Conservation (phyloP, 1,140 invertebrate species). For the Sogatella furcifera region DNA sequence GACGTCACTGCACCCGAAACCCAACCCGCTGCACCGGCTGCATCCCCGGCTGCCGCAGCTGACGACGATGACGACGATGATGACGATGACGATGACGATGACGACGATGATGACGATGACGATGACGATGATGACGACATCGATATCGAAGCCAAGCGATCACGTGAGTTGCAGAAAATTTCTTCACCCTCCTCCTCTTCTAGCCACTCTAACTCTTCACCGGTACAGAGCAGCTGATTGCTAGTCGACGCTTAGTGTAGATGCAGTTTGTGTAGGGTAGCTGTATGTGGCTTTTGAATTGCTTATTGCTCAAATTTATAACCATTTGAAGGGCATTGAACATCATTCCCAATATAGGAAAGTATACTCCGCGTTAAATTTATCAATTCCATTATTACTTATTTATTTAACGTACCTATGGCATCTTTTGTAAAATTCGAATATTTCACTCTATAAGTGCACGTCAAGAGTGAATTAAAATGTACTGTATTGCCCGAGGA, state of each 20-base stretch:
- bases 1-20: conserved; percentile 29
- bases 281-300: no score
- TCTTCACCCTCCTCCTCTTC: background rate
- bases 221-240: background rate
- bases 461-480: no score
- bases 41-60: conserved; percentile 30
- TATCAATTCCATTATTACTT: no score
- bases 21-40: conserved; percentile 15
- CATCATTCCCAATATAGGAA: no score
- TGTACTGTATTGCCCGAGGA: no score
- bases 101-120: conserved; percentile 57
- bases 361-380: no score
- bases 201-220: background rate
- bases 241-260: background rate
- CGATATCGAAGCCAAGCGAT: conserved; percentile 49
- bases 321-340: no score
- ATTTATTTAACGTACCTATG: no score
- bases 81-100: conserved; percentile 62
- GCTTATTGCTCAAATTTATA: no score
- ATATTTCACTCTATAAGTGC: no score
- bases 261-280: no score
- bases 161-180: conserved; percentile 57
- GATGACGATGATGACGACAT: conserved; percentile 48
- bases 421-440: no score
- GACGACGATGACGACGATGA: conserved; percentile 50